Evolutionary conservation across 2,888 invertebrate species (phyloP).

Genomic region (Ectemnius continuus): DNA sequence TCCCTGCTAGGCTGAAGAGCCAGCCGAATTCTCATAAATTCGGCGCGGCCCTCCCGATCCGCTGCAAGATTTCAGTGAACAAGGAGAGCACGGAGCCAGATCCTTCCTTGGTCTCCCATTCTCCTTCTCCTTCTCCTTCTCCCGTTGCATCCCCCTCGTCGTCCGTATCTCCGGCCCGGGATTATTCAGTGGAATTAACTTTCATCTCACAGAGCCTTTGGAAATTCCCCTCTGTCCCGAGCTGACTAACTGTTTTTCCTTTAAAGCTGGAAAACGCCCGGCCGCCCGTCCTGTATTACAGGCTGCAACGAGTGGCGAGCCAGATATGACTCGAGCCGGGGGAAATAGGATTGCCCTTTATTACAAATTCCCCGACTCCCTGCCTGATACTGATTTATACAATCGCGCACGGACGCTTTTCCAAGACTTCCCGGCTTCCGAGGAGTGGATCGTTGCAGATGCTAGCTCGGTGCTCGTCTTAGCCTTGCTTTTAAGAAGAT

Average conservation of each 20-base stretch:
- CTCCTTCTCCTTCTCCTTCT: conserved; percentile 24
- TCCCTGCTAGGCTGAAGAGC: conserved; percentile 25
- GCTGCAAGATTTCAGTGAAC: conserved; percentile 52
- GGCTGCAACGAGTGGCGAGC: no score
- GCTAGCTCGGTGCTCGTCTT: neutral
- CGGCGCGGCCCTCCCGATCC: conserved; percentile 49
- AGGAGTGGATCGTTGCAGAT: neutral
- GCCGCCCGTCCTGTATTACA: no score
- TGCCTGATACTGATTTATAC: neutral
- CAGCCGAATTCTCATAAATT: conserved; percentile 59
- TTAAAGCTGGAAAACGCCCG: neutral
- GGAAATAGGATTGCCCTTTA: neutral
- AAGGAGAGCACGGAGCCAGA: conserved; percentile 23
- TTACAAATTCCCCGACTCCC: neutral
- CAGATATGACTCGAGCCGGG: no score
- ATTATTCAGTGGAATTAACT: conserved; percentile 58
- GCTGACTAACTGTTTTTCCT: conserved; percentile 8
- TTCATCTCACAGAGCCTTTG: conserved; percentile 40
- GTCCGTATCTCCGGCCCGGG: conserved; percentile 28
- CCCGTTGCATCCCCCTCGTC: conserved; percentile 33
- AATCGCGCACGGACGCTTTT: neutral
- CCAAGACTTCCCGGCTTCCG: neutral
- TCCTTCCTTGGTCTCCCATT: neutral
- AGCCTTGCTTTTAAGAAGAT: no score
- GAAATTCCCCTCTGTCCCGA: conserved; percentile 35